Evolutionary conservation across 2,888 invertebrate species (phyloP).

Genomic region (Caenorhabditis wallacei): DNA sequence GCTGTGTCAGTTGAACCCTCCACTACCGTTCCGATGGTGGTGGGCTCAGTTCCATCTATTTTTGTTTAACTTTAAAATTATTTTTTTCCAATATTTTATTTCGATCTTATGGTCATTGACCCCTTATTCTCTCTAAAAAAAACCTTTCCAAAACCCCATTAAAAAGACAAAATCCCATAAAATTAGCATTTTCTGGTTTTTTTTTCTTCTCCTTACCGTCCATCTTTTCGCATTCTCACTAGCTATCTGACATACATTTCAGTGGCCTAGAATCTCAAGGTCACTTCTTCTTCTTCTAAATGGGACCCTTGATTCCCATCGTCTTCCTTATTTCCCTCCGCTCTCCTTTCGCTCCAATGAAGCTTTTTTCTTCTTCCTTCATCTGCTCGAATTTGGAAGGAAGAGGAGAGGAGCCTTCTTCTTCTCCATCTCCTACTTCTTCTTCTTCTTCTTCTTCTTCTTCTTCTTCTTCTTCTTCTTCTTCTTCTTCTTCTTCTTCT

Average conservation of each 20-base stretch:
- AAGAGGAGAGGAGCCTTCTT: not conserved
- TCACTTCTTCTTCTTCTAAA: not conserved
- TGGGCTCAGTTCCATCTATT: too few relatives aligned
- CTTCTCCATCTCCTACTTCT: constrained; percentile 6
- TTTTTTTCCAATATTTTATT: too few relatives aligned
- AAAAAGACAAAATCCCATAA: constrained; percentile 3
- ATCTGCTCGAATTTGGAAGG: constrained; percentile 13
- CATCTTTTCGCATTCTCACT: too few relatives aligned
- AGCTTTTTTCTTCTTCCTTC: constrained; percentile 33
- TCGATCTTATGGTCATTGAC: too few relatives aligned
- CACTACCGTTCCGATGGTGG: too few relatives aligned
- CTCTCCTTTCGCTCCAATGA: constrained; percentile 52
- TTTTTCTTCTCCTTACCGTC: too few relatives aligned
- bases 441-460: constrained; percentile 28
- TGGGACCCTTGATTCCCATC: constrained; percentile 21
- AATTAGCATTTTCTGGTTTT: constrained; percentile 29
- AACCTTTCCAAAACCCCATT: too few relatives aligned
- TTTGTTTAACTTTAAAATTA: too few relatives aligned
- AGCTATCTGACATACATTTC: too few relatives aligned
- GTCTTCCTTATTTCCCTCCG: constrained; percentile 1
- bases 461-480: constrained; percentile 23
- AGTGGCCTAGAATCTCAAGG: too few relatives aligned
- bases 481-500: constrained; percentile 27
- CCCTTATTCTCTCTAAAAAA: too few relatives aligned
- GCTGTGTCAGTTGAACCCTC: too few relatives aligned